phyloP scores from a whole-genome alignment of 2,113 vertebrate species.

The Promerops cafer region DNA sequence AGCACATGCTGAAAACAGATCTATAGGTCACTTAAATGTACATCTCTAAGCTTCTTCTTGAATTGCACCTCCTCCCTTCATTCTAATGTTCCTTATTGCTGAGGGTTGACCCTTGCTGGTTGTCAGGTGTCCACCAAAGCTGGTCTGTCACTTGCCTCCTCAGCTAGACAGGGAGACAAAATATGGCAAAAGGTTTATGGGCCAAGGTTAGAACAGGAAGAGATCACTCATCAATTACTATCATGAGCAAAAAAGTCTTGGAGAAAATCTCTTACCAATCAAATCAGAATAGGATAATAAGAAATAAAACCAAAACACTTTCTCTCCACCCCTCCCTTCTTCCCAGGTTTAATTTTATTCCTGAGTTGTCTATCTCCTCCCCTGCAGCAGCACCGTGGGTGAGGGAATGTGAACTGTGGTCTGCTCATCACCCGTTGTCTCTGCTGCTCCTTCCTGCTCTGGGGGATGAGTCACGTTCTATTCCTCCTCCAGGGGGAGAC shows the following conservation, averaged over 20 bases:
- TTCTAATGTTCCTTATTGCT: neutral
- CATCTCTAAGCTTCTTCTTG: neutral
- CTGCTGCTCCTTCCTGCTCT: neutral
- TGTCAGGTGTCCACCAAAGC: neutral
- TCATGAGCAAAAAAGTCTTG: neutral
- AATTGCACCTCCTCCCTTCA: neutral
- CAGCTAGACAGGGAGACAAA: neutral
- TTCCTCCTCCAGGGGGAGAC: neutral
- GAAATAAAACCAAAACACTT: neutral
- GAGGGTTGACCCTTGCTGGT: neutral
- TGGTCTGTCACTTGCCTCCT: neutral
- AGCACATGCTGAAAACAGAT: neutral
- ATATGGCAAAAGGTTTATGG: neutral
- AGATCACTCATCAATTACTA: neutral
- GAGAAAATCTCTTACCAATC: neutral
- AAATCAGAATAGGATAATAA: neutral
- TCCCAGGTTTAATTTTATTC: neutral
- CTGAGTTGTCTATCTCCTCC: neutral
- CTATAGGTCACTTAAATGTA: neutral
- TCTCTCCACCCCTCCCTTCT: neutral
- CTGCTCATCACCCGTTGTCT: rapidly evolving
- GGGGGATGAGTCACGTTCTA: neutral
- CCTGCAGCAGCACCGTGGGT: too few species aligned
- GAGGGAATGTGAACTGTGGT: neutral
- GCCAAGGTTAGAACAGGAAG: neutral